These are phyloP conservation scores for Chitala chitala DNA, from an alignment of 2,113 vertebrate species.

Conservation along the genomic window DNA sequence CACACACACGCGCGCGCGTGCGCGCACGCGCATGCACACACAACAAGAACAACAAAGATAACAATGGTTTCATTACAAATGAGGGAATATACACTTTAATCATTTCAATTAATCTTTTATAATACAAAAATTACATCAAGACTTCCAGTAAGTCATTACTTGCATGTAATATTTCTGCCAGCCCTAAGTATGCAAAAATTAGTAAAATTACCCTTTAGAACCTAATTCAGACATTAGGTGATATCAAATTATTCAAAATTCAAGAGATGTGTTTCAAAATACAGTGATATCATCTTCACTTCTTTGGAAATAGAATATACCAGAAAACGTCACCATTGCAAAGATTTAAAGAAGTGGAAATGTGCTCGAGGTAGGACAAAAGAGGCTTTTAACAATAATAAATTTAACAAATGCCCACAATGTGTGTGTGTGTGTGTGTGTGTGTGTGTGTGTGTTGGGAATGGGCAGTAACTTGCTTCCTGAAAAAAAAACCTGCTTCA, in stretches of 20 bases:
- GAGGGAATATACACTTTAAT: background rate
- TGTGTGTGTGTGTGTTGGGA: background rate
- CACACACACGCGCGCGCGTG: no score
- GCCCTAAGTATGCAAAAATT: no score
- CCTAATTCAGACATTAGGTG: background rate
- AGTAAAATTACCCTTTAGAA: background rate
- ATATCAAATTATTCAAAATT: constrained; percentile 6
- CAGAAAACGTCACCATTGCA: background rate
- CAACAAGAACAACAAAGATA: no score
- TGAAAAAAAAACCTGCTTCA: no score
- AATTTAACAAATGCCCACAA: constrained; percentile 3
- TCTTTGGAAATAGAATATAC: background rate
- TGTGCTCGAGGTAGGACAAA: background rate
- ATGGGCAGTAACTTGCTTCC: background rate
- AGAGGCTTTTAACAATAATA: constrained; percentile 7
- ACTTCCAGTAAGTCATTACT: background rate
- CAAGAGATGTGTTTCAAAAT: background rate
- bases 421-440: background rate
- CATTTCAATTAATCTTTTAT: background rate
- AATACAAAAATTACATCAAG: background rate
- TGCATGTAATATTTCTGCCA: background rate
- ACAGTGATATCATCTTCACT: background rate
- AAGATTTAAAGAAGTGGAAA: background rate
- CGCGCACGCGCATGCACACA: background rate
- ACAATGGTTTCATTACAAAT: background rate